A percentile compares a stretch with the other conserved stretches of the same genome.
Evolutionary conservation across 2,113 vertebrate species (phyloP).

Genomic region (Lampris megalopsis): DNA sequence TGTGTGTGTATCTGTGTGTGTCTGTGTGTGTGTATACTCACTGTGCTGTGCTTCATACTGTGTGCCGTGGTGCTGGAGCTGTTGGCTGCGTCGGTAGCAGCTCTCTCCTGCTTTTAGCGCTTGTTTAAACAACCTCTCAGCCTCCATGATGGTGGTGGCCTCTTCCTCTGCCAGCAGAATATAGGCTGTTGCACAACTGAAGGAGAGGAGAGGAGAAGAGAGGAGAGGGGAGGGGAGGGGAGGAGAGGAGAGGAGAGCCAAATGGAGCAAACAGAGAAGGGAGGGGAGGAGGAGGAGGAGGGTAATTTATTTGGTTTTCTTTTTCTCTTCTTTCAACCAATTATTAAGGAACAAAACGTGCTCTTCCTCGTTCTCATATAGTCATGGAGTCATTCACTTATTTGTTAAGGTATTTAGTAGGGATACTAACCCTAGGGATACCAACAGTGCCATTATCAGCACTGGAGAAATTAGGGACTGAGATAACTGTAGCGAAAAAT

Average conservation of each 20-base stretch:
- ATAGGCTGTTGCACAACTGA: constrained; percentile 95
- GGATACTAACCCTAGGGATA: too few species aligned
- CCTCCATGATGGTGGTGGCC: constrained; percentile 97
- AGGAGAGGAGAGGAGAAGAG: background rate
- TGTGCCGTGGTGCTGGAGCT: constrained; percentile 95
- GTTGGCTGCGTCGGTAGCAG: constrained; percentile 96
- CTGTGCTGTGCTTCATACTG: constrained; percentile 98
- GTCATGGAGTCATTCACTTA: too few species aligned
- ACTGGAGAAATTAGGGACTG: too few species aligned
- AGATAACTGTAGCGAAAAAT: too few species aligned
- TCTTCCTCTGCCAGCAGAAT: constrained; percentile 98
- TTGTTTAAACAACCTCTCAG: constrained; percentile 96
- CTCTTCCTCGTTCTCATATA: too few species aligned
- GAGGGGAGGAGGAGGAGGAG: background rate
- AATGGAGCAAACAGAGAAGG: background rate
- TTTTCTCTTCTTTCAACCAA: background rate
- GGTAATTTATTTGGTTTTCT: background rate
- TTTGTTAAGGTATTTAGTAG: too few species aligned
- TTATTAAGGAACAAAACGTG: too few species aligned
- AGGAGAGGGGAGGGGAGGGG: background rate
- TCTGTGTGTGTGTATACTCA: constrained; percentile 76
- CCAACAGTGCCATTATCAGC: too few species aligned
- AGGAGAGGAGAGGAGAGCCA: too few species aligned
- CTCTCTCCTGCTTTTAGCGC: constrained; percentile 94
- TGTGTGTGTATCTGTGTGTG: constrained; percentile 12